Base-by-base conservation (phyloP, 1,140 invertebrate genomes). In the Mycetomoellerius zeteki region DNA sequence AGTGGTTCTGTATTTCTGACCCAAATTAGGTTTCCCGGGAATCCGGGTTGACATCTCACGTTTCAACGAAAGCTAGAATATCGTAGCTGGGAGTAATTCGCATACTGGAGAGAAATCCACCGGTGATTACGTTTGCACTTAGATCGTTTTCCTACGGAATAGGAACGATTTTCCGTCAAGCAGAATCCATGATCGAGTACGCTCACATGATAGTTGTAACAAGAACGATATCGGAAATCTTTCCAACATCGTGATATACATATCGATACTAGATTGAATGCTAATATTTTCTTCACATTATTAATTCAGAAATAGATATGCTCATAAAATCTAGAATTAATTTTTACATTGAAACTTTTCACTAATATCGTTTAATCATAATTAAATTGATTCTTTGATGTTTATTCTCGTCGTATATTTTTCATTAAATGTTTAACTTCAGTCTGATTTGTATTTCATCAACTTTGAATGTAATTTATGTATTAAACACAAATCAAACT, bases 41-140 rank as follows among this genome's bases (percentile, higher is more conserved):
- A 81, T 81, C 47, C 77, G 19, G 54, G 54, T 75, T 84, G 80
- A 84, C 69, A 60, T 84, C 80, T 75, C 80, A 33, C 78, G 65
- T 84, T 75, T 84, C 43, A 67, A 71, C 50, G 14, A 71, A 71
- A 81, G n/a, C 78, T 43, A 10, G 21, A 71, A 27, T 71, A 43
- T 71, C 16, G 21, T 33, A 71, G 30, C 21, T 56, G 50, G 33
- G 19, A 43, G 47, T n/a, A 19, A 56, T 47, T 71, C 54, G 37
- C 24, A 27, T 27, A 37, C 37, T 21, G 19, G 14, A 27, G 54
- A 43, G 37, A 73, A 62, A 84, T 75, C 37, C 69, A 33, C 54
- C 54, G 56, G 14, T 84, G 69, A 84, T 73, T 84, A 75, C 54
- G 80, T 84, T 82, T 58, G 52, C 67, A 54, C 52, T 82, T 60